These are phyloP conservation scores for Brachionus asplanchnoidis DNA, from an alignment of 1,140 invertebrate genomes.

Conservation along the genomic window DNA sequence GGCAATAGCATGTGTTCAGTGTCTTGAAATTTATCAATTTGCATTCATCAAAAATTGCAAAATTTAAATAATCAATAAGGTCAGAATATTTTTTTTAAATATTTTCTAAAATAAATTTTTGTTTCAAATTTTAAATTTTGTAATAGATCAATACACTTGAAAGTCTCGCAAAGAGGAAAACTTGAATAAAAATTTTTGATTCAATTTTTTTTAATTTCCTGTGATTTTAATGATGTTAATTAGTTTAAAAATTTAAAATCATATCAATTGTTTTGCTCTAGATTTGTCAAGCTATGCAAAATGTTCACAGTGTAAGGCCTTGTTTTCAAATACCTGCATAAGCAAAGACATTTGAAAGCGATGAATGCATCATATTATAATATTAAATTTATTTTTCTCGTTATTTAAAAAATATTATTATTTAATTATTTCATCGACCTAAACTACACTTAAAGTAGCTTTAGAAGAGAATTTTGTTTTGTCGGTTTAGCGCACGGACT, in stretches of 20 bases:
- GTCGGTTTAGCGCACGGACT: neutral
- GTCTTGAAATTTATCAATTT: neutral
- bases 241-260: neutral
- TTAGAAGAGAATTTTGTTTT: conserved; percentile 11
- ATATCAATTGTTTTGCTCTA: neutral
- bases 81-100: neutral
- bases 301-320: neutral
- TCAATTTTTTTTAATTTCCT: neutral
- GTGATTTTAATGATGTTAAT: neutral
- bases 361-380: neutral
- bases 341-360: neutral
- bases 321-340: neutral
- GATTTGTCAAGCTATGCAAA: neutral
- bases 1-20: neutral
- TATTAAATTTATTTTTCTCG: neutral
- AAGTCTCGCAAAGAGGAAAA: neutral
- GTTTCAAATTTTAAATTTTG: neutral
- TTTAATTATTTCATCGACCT: conserved; percentile 15
- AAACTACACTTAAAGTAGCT: neutral
- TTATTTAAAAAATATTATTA: neutral
- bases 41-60: neutral
- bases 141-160: neutral
- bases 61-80: neutral
- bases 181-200: neutral
- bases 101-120: neutral